These are phyloP conservation scores for Mareca strepera DNA, from an alignment of 2,797 vertebrate species.

Conservation along the genomic window DNA sequence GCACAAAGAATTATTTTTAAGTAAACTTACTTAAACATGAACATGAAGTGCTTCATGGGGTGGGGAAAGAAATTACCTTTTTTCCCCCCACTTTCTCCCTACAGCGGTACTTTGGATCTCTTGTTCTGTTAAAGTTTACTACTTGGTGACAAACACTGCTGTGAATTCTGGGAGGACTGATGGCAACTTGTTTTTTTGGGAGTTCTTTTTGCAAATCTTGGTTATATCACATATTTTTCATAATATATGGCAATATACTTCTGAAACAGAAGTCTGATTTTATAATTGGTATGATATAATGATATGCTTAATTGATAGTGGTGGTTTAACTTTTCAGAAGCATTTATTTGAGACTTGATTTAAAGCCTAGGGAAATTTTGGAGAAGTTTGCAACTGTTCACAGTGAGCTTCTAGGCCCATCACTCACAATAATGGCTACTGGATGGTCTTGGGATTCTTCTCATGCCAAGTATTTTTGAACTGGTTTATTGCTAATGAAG, in stretches of 20 bases:
- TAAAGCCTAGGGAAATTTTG: neutral
- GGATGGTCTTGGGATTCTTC: neutral
- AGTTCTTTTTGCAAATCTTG: neutral
- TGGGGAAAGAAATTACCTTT: neutral
- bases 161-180: neutral
- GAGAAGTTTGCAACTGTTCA: neutral
- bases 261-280: neutral
- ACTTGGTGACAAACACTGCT: neutral
- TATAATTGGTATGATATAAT: neutral
- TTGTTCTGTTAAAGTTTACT: neutral
- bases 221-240: neutral
- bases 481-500: conserved; percentile 6
- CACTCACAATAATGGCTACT: neutral
- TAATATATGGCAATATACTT: neutral
- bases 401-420: neutral
- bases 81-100: too few species aligned
- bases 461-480: neutral
- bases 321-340: neutral
- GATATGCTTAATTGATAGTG: neutral
- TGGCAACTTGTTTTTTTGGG: neutral
- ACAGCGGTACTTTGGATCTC: neutral
- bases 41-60: neutral
- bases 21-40: neutral
- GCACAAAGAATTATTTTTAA: neutral
- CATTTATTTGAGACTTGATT: neutral